Conservation (phyloP, 2,888 invertebrate genomes). For the Cerastis rubricosa region DNA sequence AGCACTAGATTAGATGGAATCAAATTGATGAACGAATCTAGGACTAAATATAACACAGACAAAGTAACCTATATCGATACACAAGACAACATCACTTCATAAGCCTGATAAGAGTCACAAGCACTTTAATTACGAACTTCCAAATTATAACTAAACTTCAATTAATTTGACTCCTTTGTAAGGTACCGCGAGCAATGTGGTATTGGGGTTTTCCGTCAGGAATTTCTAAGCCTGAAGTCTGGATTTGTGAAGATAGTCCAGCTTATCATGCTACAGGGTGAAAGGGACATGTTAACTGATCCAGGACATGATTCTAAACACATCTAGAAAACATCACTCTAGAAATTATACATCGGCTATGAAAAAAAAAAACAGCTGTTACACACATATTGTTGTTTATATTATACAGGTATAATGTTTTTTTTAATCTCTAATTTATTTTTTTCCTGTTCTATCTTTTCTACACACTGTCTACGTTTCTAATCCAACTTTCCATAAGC, state of each 20-base stretch:
- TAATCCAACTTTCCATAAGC: too few species aligned
- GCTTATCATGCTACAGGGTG: neutral
- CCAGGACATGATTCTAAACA: too few species aligned
- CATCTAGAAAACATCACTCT: too few species aligned
- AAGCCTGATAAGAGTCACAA: slow-evolving; percentile 64
- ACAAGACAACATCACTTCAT: slow-evolving; percentile 39
- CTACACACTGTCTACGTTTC: too few species aligned
- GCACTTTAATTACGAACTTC: slow-evolving; percentile 71
- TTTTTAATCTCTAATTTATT: too few species aligned
- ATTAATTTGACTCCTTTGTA: slow-evolving; percentile 38
- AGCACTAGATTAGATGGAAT: slow-evolving; percentile 11
- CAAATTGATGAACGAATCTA: slow-evolving; percentile 12
- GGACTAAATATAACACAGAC: slow-evolving; percentile 13
- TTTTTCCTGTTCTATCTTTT: too few species aligned
- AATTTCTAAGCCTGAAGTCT: neutral
- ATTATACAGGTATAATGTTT: too few species aligned
- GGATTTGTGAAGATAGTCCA: neutral
- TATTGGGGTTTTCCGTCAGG: neutral
- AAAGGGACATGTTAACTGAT: neutral
- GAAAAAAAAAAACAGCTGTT: neutral
- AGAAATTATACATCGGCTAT: neutral
- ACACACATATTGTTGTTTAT: too few species aligned
- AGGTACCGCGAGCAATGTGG: too few species aligned
- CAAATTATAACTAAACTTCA: slow-evolving; percentile 44
- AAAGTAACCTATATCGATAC: slow-evolving; percentile 18